Conservation (phyloP, 2,113 vertebrate species). For the Mastomys natalensis region DNA sequence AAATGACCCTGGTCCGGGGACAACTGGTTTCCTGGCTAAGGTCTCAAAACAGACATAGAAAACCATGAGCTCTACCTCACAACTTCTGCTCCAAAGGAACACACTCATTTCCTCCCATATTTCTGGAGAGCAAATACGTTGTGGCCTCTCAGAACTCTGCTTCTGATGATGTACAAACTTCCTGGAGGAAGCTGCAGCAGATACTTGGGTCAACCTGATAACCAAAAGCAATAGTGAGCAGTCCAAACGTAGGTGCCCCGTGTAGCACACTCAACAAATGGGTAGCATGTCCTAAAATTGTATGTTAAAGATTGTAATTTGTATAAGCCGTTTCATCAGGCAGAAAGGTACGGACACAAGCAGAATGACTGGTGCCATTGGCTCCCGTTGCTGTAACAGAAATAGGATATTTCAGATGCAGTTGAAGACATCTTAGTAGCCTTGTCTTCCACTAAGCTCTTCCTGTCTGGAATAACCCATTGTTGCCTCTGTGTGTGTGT, state of each 20-base stretch:
- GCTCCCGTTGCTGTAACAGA: background rate
- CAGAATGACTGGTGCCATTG: background rate
- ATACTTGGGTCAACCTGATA: background rate
- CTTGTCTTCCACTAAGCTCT: background rate
- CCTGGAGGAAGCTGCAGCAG: background rate
- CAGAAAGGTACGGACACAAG: background rate
- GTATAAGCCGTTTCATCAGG: background rate
- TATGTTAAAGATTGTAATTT: slow-evolving; percentile 31
- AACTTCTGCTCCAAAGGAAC: background rate
- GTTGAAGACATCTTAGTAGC: background rate
- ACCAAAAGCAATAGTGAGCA: background rate
- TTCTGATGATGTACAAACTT: background rate
- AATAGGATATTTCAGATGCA: background rate
- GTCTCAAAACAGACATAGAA: background rate
- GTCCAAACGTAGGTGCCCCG: background rate
- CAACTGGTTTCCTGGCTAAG: background rate
- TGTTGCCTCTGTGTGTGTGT: background rate
- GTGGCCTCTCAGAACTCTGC: background rate
- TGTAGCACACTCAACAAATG: background rate
- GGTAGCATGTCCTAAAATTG: background rate
- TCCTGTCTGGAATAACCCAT: background rate
- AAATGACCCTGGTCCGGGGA: background rate
- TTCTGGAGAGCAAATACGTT: background rate
- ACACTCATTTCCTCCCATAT: background rate
- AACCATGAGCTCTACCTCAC: background rate